Base-by-base conservation (phyloP, 2,797 vertebrate species). In the Epinephelus malabaricus region DNA sequence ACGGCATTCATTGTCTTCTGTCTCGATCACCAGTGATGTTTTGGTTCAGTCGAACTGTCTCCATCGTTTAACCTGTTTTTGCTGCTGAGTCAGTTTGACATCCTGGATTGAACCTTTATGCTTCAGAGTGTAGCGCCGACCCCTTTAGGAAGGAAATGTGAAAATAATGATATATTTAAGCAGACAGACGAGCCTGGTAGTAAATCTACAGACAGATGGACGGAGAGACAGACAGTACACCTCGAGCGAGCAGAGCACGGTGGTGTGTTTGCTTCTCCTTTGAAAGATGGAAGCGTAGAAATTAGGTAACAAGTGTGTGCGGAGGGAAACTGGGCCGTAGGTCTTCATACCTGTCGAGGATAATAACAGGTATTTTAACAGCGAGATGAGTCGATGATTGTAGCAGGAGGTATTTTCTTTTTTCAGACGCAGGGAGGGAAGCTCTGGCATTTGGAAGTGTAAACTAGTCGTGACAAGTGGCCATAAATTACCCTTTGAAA, bases 311-410 rank as follows among this genome's bases (percentile, higher is more conserved):
- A 62, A 43, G 76, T 78, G 80, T 64, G 77, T 84, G 72, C 6
- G 21, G 51, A 79, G 65, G 51, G 59, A 83, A 71, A 78, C 74
- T 38, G 19, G 76, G 80, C 23, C 76, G 86, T 75, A 82, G 83
- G 85, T 91, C 82, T 79, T 91, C 89, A 89, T 86, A 86, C 81
- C 86, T 91, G 78, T 71, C 34, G 25, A 53, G 76, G 76, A 85
- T 93, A 94, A 94, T 93, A 83, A 93, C 90, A 91, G 88, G 86
- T 82, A 82, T 88, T 87, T 87, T 71, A 89, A 74, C 78, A 68
- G 58, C 34, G 0, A 83, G 86, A 80, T 81, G 86, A 84, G 86
- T 70, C 65, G 18, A 64, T 84, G 84, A 90, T 81, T 83, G 80
- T 15, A 76, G 76, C 85, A 73, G 83, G 51, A 90, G 86, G 76